phyloP scores from a whole-genome alignment of 2,888 invertebrate species.

The Lithophane ornitopus region DNA sequence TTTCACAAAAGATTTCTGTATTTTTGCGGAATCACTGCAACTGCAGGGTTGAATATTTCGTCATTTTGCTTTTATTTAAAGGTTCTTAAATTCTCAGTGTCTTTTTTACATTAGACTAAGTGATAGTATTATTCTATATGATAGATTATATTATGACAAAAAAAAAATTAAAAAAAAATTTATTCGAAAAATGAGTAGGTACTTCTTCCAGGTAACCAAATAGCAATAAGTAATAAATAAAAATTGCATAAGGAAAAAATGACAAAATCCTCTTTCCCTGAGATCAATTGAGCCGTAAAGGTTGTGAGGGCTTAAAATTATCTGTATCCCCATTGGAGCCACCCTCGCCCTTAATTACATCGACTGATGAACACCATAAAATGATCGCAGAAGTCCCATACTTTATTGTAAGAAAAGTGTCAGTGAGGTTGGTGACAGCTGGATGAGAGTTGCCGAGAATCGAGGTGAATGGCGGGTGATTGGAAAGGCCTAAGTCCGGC shows the following conservation, averaged over 20 bases:
- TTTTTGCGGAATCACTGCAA: not conserved
- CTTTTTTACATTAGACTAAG: not conserved
- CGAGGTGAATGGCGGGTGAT: too few relatives aligned
- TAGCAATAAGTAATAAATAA: constrained; percentile 13
- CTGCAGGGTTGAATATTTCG: too few relatives aligned
- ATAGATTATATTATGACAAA: too few relatives aligned
- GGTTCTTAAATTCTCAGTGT: not conserved
- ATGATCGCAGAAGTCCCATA: constrained; percentile 23
- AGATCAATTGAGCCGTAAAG: constrained; percentile 61
- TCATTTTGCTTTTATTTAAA: not conserved
- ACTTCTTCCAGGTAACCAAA: not conserved
- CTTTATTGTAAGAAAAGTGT: not conserved
- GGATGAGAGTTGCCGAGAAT: too few relatives aligned
- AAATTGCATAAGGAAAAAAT: constrained; percentile 20
- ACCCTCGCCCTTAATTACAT: constrained; percentile 61
- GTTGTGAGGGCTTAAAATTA: constrained; percentile 72
- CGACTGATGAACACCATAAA: constrained; percentile 20
- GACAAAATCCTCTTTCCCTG: constrained; percentile 24
- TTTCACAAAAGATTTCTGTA: not conserved
- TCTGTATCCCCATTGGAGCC: constrained; percentile 59
- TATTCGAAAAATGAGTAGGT: not conserved
- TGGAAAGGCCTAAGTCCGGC: too few relatives aligned
- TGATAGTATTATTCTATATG: too few relatives aligned
- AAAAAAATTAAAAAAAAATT: too few relatives aligned
- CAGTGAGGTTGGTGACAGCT: too few relatives aligned